Evolutionary conservation across 2,797 vertebrate species (phyloP), one percentile per base, ranked within the genome.

Genomic region (Falco berigora): DNA sequence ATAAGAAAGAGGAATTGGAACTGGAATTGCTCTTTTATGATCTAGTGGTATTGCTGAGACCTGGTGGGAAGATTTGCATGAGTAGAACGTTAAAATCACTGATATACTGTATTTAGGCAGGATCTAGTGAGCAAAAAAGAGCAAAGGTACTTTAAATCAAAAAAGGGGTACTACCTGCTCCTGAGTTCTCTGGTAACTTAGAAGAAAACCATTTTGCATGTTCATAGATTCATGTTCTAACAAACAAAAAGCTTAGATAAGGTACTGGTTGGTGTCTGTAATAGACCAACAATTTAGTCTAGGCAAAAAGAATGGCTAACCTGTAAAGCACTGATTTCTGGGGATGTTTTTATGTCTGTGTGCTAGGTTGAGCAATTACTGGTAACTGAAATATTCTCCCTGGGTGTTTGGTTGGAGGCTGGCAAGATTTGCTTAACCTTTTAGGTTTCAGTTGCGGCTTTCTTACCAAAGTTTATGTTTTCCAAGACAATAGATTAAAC

Each of bases 1-100:
- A 96, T 94, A 94, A 96, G 91, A 94, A 80, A 93, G 79, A 94
- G 28, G 83, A 91, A 91, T 77, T 91, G 53, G 44, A 91, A 90
- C 53, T 94, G 52, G 49, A 91, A 95, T 93, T 96, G 40, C 53
- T 83, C 25, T 90, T 94, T 91, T 94, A 92, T 88, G 61, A 61
- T 93, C 67, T 46, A 90, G 34, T 1, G 1, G 47, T 82, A 71
- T 87, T 89, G 85, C 44, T 76, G 77, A 93, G 55, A 89, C 59
- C 44, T 77, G 71, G 74, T 89, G 53, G 32, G 17, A 92, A 89
- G 49, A 94, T 72, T 46, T 93, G 36, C 63, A 92, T 71, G 40
- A 74, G 18, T 5, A 67, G 90, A 94, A 96, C 89, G 40, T 34
- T 85, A 92, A 95, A 84, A 87, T 49, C 56, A 32, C 1, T 0